phyloP scores from a whole-genome alignment of 2,888 invertebrate species.

The Lacanobia oleracea region DNA sequence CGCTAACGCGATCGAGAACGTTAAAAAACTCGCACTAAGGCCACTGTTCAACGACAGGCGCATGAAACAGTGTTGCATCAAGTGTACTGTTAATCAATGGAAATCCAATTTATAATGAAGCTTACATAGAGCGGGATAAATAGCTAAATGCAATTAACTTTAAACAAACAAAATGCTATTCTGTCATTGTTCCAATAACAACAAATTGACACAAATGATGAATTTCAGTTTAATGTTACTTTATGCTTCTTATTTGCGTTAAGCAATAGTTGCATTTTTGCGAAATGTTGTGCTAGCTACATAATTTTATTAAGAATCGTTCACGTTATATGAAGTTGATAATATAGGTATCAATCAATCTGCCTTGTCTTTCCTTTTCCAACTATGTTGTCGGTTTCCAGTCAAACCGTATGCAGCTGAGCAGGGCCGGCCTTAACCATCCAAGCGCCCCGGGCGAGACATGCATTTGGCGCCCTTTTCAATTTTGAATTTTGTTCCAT shows the following conservation, averaged over 20 bases:
- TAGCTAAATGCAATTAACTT: not conserved
- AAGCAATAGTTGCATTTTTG: not conserved
- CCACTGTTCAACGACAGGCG: too few species aligned
- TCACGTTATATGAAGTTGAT: not conserved
- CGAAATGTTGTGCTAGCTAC: not conserved
- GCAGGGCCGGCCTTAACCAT: too few species aligned
- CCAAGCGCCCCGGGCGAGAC: too few species aligned
- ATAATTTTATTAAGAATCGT: not conserved
- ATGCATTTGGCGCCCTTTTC: too few species aligned
- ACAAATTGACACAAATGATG: conserved; percentile 8
- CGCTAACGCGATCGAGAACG: too few species aligned
- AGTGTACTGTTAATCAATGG: not conserved
- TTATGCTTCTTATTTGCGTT: not conserved
- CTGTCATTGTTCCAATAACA: not conserved
- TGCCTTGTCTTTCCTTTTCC: too few species aligned
- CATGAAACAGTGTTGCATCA: not conserved
- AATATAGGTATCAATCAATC: not conserved
- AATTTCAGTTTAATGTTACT: not conserved
- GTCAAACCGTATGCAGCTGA: too few species aligned
- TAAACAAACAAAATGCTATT: conserved; percentile 7
- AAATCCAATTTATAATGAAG: not conserved
- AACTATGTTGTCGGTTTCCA: too few species aligned
- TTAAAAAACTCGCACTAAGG: too few species aligned
- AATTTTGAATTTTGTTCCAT: too few species aligned
- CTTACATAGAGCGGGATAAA: not conserved